Percentiles rank a stretch among this genome's conserved stretches.
Evolutionary conservation across 2,113 vertebrate genomes (phyloP).

Genomic region (Pimephales promelas): DNA sequence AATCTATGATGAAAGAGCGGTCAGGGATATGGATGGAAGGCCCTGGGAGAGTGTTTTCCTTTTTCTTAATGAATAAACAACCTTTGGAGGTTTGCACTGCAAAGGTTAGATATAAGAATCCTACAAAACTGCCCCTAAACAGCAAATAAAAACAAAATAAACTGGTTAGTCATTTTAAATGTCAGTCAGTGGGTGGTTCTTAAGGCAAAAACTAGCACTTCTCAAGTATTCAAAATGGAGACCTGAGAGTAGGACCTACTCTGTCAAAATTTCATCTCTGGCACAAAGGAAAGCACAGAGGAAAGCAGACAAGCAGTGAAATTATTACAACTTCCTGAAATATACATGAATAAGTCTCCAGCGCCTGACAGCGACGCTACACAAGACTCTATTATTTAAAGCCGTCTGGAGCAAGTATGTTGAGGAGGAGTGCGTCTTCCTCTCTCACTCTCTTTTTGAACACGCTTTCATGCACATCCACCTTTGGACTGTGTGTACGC

Average conservation of each 20-base stretch:
- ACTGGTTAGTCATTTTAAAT: not conserved
- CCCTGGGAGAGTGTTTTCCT: not conserved
- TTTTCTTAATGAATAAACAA: conserved; percentile 11
- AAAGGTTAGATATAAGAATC: not conserved
- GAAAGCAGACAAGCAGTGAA: conserved; percentile 56
- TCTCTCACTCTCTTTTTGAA: conserved; percentile 32
- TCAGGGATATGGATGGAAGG: not conserved
- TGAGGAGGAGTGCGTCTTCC: conserved; percentile 43
- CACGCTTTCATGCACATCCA: conserved; percentile 28
- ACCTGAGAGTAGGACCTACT: conserved; percentile 61
- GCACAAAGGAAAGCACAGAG: conserved; percentile 63
- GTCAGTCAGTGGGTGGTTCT: not conserved
- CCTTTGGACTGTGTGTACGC: not conserved
- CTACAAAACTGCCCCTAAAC: not conserved
- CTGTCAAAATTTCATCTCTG: conserved; percentile 61
- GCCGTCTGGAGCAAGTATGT: conserved; percentile 38
- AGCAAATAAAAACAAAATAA: not conserved
- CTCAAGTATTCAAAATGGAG: conserved; percentile 57
- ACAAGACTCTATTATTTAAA: conserved; percentile 65
- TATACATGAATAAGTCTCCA: conserved; percentile 64
- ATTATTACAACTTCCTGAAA: conserved; percentile 66
- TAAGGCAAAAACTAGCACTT: not conserved
- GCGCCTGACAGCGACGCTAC: conserved; percentile 54
- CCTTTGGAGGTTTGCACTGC: not conserved
- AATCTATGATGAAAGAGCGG: conserved; percentile 4